Percentiles rank a stretch among this genome's conserved stretches.
Conservation (phyloP, 2,113 vertebrate genomes). For the Notechis scutatus region DNA sequence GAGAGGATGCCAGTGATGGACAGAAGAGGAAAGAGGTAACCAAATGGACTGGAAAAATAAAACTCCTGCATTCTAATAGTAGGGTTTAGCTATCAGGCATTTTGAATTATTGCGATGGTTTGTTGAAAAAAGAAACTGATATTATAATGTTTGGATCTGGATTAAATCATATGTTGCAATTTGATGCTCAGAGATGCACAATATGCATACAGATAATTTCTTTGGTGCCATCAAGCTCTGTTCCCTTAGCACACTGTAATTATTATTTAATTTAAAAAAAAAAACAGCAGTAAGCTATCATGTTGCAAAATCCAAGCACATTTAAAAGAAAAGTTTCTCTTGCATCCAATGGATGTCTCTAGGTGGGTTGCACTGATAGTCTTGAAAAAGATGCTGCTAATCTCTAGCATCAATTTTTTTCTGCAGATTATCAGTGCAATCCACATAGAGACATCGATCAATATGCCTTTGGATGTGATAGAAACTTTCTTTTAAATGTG, state of each 20-base stretch:
- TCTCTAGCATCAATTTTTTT: background rate
- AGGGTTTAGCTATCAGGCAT: too few species aligned
- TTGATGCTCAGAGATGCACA: background rate
- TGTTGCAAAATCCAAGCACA: background rate
- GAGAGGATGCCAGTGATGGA: background rate
- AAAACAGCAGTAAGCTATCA: background rate
- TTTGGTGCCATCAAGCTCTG: background rate
- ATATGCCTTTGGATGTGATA: background rate
- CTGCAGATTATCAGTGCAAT: background rate
- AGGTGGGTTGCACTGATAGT: background rate
- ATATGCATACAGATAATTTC: background rate
- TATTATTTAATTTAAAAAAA: background rate
- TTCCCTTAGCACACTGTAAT: background rate
- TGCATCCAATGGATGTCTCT: background rate
- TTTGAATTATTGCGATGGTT: background rate
- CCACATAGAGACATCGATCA: background rate
- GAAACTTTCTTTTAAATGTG: background rate
- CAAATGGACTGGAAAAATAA: background rate
- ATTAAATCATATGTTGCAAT: background rate
- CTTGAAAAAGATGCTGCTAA: background rate
- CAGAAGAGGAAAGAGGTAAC: background rate
- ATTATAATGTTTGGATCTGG: background rate
- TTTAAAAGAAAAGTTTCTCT: background rate
- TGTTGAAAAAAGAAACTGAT: background rate
- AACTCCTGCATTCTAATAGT: background rate